phyloP scores from a whole-genome alignment of 2,797 vertebrate genomes.

The Eospalax fontanierii region DNA sequence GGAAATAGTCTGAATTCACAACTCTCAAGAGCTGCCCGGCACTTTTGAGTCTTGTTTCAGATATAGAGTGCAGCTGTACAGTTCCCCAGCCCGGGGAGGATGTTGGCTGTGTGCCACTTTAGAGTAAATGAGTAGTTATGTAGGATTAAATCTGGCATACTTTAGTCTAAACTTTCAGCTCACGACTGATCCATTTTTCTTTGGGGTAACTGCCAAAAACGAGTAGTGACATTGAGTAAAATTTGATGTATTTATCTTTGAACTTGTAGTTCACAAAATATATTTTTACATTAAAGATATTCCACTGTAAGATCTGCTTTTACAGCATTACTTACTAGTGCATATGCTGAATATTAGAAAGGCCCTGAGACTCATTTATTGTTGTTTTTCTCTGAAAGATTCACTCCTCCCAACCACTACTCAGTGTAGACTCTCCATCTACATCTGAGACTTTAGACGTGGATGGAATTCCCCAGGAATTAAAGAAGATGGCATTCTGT shows the following conservation, averaged over 20 bases:
- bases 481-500: background rate
- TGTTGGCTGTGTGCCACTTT: background rate
- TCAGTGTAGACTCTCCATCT: background rate
- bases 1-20: constrained; percentile 61
- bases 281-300: background rate
- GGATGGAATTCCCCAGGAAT: background rate
- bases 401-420: background rate
- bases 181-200: constrained; percentile 37
- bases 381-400: background rate
- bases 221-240: constrained; percentile 7
- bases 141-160: background rate
- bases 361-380: background rate
- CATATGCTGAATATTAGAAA: background rate
- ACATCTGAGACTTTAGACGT: background rate
- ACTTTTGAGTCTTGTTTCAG: constrained; percentile 42
- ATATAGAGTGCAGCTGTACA: background rate
- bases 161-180: constrained; percentile 13
- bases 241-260: background rate
- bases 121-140: background rate
- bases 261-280: constrained; percentile 14
- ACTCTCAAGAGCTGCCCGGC: background rate
- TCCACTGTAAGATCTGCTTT: background rate
- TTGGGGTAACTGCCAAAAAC: background rate
- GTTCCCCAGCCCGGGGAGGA: background rate
- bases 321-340: background rate